Evolutionary conservation across 2,797 vertebrate genomes (phyloP), one percentile per base, ranked within the genome.

Genomic region (Cheirogaleus major): DNA sequence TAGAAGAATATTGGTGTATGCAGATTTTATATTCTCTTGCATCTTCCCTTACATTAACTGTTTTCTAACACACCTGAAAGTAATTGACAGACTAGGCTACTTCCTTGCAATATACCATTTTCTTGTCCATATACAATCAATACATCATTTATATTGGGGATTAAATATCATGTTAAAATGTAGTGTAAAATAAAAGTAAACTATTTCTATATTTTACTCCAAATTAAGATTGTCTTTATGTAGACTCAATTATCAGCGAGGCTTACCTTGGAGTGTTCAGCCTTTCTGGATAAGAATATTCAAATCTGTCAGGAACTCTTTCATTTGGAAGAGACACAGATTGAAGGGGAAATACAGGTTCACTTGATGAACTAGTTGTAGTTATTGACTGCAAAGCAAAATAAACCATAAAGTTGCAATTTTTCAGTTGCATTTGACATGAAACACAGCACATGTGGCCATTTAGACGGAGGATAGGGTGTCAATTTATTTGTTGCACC

Each of bases 211-310:
- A 87, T 67, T 89, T 35, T 89, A 86, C 7, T 67, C 43, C 30
- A 93, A 75, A 20, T 93, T 55, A 82, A 93, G 50, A 52, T 84
- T 95, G 6, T 69, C 91, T 82, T 61, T 91, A 86, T 38, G 25
- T 70, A 96, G 38, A 90, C 7, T 14, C 90, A 61, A 48, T 91
- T 95, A 70, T 80, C 25, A 85, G 18, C 72, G 55, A 92, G 1
- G 12, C 96, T 98, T 98, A 99, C 99, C 99, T 99, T 98, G 99
- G 98, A 89, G 98, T 98, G 84, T 99, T 99, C 96, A 55, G 12
- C 22, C 14, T 94, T 94, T 88, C 72, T 95, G 83, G 43, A 95
- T 72, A 72, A 91, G 69, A 93, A 75, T 70, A 87, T 72, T 80
- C 88, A 89, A 43, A 80, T 75, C 25, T 93, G 4, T 70, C 69